Base-by-base conservation (phyloP, 2,113 vertebrate genomes). In the Sander vitreus region DNA sequence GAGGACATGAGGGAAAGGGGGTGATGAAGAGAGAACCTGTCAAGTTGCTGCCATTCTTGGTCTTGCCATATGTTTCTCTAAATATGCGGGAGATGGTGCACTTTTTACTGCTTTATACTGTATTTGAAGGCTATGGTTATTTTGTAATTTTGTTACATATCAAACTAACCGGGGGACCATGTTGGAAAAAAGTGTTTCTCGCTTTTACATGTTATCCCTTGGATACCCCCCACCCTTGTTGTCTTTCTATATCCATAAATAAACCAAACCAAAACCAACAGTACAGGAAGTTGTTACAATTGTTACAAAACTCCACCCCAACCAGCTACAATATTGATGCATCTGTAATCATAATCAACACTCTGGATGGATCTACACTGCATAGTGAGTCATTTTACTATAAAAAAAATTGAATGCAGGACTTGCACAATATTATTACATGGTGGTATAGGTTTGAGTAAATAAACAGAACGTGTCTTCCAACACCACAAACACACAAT, bases 21-120 rank as follows among this genome's bases (percentile, higher is more conserved):
- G 70, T 63, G 70, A 91, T 86, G 85, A 80, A 90, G 79, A 90
- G 75, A 73, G 83, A 81, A 87, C 77, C 64, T 76, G 81, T 91
- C 87, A 80, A 50, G 76, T 63, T 33, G 36, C 23, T 23, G 43
- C 75, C 72, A 50, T 36, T 47, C 33, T 60, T 71, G 13, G 64
- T 70, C 47, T 74, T 19, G 4, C 67, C 78, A 85, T 78, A 62
- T 80, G 84, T 71, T 71, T 82, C 64, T 72, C 6, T 39, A 33
- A 66, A 76, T 33, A 68, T 48, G 13, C 39, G 5, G 9, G 5
- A 36, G 27, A 63, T 50, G 10, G 36, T 60, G 39, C 10, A 8
- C 3, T 19, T 67, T 67, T n/a, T 27, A 72, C 3, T 21, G 6
- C 11, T 19, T n/a, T 51, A 7, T 16, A 43, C 18, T 36, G 23